A percentile compares a stretch with the other conserved stretches of the same genome.
Evolutionary conservation across 2,888 invertebrate genomes (phyloP).

Genomic region (Chironomus riparius): DNA sequence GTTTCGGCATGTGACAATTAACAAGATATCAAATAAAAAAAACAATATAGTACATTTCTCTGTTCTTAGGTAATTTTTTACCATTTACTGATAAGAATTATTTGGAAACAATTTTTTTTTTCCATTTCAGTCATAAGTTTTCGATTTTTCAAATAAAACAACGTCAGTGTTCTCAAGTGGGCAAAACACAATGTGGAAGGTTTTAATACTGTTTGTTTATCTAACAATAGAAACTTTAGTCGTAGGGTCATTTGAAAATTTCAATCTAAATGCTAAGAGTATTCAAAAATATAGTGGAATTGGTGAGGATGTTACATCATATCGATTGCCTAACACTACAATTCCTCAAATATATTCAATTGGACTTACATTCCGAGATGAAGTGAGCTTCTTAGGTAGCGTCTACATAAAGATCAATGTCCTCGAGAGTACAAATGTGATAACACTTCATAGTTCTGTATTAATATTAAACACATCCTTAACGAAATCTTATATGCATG

Average conservation of each 20-base stretch:
- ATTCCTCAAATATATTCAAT: neutral
- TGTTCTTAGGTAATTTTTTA: neutral
- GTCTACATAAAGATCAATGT: neutral
- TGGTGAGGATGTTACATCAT: neutral
- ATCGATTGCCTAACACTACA: constrained; percentile 18
- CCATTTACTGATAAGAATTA: neutral
- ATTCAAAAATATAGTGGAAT: neutral
- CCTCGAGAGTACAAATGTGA: neutral
- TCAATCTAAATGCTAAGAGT: neutral
- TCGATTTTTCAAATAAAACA: no score
- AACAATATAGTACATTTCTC: neutral
- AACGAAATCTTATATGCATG: neutral
- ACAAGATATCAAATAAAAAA: neutral
- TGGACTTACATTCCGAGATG: neutral
- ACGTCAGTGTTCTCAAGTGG: no score
- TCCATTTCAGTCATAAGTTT: neutral
- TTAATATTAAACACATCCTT: neutral
- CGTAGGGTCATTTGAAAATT: neutral
- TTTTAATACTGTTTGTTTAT: neutral
- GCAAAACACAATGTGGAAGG: neutral
- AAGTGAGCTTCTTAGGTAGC: neutral
- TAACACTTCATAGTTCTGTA: constrained; percentile 13
- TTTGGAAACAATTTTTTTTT: neutral
- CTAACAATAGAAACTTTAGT: no score
- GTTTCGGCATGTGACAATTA: neutral